Evolutionary conservation across 2,113 vertebrate genomes (phyloP).

Genomic region (Macrotus californicus): DNA sequence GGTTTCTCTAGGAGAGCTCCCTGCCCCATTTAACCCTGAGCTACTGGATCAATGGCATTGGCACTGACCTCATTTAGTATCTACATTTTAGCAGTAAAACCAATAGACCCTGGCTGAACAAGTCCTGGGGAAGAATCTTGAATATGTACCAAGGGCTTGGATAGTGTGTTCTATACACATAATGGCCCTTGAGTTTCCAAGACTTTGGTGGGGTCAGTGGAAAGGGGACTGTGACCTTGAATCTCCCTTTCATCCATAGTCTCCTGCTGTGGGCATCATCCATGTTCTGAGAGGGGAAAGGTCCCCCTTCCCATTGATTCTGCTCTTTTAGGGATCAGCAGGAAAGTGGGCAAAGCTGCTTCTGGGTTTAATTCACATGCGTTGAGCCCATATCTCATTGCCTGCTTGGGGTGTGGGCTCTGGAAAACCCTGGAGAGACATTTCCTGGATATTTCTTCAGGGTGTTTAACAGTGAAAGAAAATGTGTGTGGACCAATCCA

Average conservation of each 20-base stretch:
- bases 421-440: neutral
- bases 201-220: neutral
- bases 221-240: neutral
- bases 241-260: neutral
- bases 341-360: neutral
- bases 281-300: neutral
- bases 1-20: neutral
- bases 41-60: neutral
- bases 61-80: neutral
- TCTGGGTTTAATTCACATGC: neutral
- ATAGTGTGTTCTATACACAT: neutral
- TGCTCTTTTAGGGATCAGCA: neutral
- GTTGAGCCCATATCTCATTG: neutral
- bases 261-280: neutral
- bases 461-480: neutral
- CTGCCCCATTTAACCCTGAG: neutral
- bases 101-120: neutral
- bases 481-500: neutral
- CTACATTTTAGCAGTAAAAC: conserved; percentile 13
- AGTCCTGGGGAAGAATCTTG: neutral
- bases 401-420: neutral
- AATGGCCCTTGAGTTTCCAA: neutral
- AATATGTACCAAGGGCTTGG: neutral
- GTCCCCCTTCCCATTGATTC: neutral
- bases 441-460: neutral